Evolutionary conservation across 2,888 invertebrate genomes (phyloP).

Genomic region (Muschampia plurimacula): DNA sequence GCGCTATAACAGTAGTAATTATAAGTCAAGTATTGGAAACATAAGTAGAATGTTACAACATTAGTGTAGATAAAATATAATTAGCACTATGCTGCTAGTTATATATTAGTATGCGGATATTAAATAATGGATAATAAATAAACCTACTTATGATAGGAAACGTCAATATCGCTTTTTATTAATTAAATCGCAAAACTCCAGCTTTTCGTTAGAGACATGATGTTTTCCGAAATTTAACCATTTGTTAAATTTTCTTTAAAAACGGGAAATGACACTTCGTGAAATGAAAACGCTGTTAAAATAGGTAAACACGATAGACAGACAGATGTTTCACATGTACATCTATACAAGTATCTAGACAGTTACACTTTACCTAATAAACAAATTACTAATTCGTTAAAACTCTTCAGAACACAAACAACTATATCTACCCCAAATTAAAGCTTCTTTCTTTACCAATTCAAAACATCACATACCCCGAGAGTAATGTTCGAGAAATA

Average conservation of each 20-base stretch:
- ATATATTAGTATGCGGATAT: too few species aligned
- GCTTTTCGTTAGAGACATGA: too few species aligned
- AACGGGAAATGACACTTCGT: constrained; percentile 1
- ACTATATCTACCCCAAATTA: constrained; percentile 82
- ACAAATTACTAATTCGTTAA: constrained; percentile 62
- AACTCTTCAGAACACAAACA: constrained; percentile 75
- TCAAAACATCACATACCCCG: constrained; percentile 58
- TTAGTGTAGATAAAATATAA: too few species aligned
- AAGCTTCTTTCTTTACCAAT: constrained; percentile 83
- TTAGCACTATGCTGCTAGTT: too few species aligned
- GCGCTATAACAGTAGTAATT: too few species aligned
- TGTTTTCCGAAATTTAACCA: too few species aligned
- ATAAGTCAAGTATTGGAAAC: too few species aligned
- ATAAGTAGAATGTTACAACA: too few species aligned
- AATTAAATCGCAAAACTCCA: too few species aligned
- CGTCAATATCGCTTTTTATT: too few species aligned
- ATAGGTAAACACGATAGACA: constrained; percentile 17
- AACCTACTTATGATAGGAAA: too few species aligned
- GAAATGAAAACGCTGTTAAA: constrained; percentile 23
- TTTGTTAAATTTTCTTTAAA: not conserved
- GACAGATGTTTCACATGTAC: constrained; percentile 1
- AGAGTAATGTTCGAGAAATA: constrained; percentile 62
- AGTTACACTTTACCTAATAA: constrained; percentile 43
- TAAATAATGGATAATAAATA: too few species aligned
- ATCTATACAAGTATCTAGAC: constrained; percentile 36